phyloP scores from a whole-genome alignment of 2,888 invertebrate genomes.

The Allophyes oxyacanthae region DNA sequence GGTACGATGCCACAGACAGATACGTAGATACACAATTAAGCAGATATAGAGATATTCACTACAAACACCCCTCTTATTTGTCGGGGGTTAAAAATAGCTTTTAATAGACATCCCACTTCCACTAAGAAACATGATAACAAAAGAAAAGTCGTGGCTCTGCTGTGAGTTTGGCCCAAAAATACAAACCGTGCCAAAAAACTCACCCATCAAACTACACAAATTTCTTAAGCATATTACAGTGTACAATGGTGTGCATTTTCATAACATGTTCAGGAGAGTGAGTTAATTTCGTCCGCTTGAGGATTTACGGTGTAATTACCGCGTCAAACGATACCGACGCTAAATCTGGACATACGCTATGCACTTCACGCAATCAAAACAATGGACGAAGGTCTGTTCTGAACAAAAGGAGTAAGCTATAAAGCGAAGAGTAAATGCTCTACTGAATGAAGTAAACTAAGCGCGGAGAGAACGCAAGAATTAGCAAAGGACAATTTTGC shows the following conservation, averaged over 20 bases:
- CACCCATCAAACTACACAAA: conserved; percentile 18
- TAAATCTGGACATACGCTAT: conserved; percentile 62
- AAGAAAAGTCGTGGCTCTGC: too few species aligned
- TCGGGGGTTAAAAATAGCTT: too few species aligned
- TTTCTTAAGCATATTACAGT: conserved; percentile 28
- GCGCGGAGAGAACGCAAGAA: conserved; percentile 4
- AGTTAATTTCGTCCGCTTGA: conserved; percentile 64
- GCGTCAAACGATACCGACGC: conserved; percentile 67
- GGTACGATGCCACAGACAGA: too few species aligned
- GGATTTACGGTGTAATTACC: conserved; percentile 72
- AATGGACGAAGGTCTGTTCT: conserved; percentile 31
- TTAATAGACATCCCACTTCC: too few species aligned
- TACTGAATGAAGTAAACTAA: conserved; percentile 20
- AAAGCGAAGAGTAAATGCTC: conserved; percentile 7
- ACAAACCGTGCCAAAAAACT: conserved; percentile 5
- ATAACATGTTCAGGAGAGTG: conserved; percentile 41
- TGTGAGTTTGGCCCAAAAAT: background rate
- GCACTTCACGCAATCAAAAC: conserved; percentile 38
- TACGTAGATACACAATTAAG: too few species aligned
- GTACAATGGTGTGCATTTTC: conserved; percentile 52
- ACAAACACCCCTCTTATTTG: too few species aligned
- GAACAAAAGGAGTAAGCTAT: conserved; percentile 33
- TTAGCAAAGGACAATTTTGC: background rate
- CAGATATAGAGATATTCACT: too few species aligned
- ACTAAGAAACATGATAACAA: too few species aligned